Base-by-base conservation (phyloP, 2,113 vertebrate species). In the Pseudonaja textilis region DNA sequence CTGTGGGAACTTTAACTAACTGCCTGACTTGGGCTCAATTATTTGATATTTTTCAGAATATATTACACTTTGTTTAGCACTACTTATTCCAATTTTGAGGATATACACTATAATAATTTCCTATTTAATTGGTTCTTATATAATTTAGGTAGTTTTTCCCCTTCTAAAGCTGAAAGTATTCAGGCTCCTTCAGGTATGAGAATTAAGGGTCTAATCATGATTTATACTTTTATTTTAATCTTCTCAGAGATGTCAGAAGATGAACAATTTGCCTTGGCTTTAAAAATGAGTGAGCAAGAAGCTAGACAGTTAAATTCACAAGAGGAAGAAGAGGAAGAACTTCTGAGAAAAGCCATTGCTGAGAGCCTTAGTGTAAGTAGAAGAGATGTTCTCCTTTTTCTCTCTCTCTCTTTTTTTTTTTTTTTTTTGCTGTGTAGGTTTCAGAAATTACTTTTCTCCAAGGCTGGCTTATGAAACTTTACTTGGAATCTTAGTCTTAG, bases 241-340 rank as follows among this genome's bases (percentile, higher is more conserved):
- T 90, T 47, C 94, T 55, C 94, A 99, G 99, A 98, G 87, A 98
- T 99, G 99, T 99, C 98, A 3, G 99, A 99, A 97, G 99, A 99
- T 69, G 98, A 99, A 95, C 99, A 99, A 97, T 97, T 99, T 97
- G 98, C 98, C 81, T 93, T 99, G 97, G 99, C 99, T 86, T 94
- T 99, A 95, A 97, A 97, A 95, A 98, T 99, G 95, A 99, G 99
- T 93, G 97, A 99, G 93, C 98, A 98, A 96, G 99, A 99, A 97
- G 98, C 98, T 92, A 98, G 95, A 64, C 91, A 97, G 90, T 96
- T 97, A 12, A 98, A 98, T 26, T 97, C 96, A 90, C 97, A 97
- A 93, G 97, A 97, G 93, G 98, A 98, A 89, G 98, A 99, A 95
- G 99, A 99, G 50, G 98, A 98, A 87, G 98, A 98, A 61, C 98